Evolutionary conservation across 2,113 vertebrate genomes (phyloP).

Genomic region (Menidia beryllina): DNA sequence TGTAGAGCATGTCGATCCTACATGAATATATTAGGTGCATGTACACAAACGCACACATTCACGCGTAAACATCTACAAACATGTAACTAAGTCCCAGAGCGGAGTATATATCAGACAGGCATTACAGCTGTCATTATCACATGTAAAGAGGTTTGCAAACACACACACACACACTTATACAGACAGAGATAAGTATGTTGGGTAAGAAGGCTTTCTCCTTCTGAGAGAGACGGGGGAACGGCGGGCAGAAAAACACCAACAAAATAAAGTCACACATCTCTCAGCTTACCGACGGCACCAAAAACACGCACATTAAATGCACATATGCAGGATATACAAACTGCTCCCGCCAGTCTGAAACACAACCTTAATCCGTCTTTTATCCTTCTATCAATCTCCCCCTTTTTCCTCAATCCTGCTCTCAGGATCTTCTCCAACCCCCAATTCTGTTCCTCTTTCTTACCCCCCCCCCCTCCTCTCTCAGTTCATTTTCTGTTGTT

Average conservation of each 20-base stretch:
- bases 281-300: slow-evolving; percentile 54
- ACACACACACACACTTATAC: slow-evolving; percentile 25
- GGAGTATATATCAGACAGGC: slow-evolving; percentile 66
- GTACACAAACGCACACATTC: slow-evolving; percentile 46
- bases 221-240: slow-evolving; percentile 50
- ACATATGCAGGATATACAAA: slow-evolving; percentile 47
- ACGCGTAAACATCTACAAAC: slow-evolving; percentile 52
- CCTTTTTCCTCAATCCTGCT: slow-evolving; percentile 39
- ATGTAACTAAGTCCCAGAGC: slow-evolving; percentile 64
- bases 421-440: slow-evolving; percentile 44
- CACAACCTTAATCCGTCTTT: slow-evolving; percentile 74
- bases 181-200: slow-evolving; percentile 42
- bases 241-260: slow-evolving; percentile 49
- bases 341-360: slow-evolving; percentile 66
- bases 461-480: no score
- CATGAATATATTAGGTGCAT: slow-evolving; percentile 36
- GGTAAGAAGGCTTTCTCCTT: slow-evolving; percentile 57
- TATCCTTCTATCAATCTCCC: slow-evolving; percentile 65
- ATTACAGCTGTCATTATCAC: slow-evolving; percentile 80
- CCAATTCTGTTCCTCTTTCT: not conserved
- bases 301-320: slow-evolving; percentile 47
- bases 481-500: slow-evolving; percentile 29
- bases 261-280: slow-evolving; percentile 61
- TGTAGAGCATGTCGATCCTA: slow-evolving; percentile 41
- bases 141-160: slow-evolving; percentile 59